Evolutionary conservation across 2,888 invertebrate genomes (phyloP), one percentile per base, ranked within the genome.

Genomic region (Yponomeuta plumbellus): DNA sequence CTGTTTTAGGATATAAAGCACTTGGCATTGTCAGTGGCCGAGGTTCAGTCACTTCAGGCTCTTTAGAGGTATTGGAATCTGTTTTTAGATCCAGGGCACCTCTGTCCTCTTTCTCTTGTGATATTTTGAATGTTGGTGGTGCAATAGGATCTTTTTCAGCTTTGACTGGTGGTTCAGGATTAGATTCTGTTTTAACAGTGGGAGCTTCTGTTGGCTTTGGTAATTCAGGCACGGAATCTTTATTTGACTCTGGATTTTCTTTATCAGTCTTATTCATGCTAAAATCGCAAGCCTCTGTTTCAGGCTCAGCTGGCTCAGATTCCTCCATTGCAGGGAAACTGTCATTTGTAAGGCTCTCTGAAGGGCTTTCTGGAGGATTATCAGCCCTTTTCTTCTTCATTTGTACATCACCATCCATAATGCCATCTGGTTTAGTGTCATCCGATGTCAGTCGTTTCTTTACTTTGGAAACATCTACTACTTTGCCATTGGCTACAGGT

Each of bases 331-430:
- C 94, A 59, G 97, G 95, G 75, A 96, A 96, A 76, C 96, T 96
- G 78, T 96, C 97, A 70, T 96, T 96, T 62, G 96, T 96, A 69
- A 96, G 93, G 79, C 96, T 97, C 79, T 95, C 96, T 59, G 95
- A 94, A 17, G 97, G 97, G 86, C 97, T 97, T 77, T 95, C 93
- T 17, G 94, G 92, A 68, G 92, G 87, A 70, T 94, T 93, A 65
- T 77, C 84, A 66, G 85, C 79, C 72, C 83, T 86, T 74, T 88
- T 91, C 83, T 92, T 92, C 75, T 91, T 92, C 92, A 93, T 83
- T 90, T 93, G 80, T 81, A 92, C 85, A 92, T 94, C 83, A 82
- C 92, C 80, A 91, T 91, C 84, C 92, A 93, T 83, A 81, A 93
- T 80, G 80, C 93, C 93, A 72, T 93, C 94, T 64, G 82, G 81